phyloP scores from a whole-genome alignment of 2,797 vertebrate species.

The Bradypodion pumilum region DNA sequence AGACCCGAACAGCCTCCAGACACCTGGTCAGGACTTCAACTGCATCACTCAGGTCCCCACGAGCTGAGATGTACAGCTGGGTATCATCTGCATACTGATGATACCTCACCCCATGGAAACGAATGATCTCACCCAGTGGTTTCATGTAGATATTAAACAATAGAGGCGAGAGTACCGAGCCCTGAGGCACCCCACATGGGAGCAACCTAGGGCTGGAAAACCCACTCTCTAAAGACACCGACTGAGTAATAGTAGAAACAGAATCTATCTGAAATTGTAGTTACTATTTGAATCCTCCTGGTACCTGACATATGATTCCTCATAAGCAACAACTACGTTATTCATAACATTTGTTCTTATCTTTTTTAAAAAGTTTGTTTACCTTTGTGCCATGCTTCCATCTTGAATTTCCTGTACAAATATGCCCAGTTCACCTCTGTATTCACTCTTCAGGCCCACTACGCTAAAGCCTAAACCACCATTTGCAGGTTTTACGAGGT shows the following conservation, averaged over 20 bases:
- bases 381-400: conserved; percentile 93
- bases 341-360: not conserved
- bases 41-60: no score
- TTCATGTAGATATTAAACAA: no score
- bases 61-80: no score
- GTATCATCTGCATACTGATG: no score
- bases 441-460: conserved; percentile 93
- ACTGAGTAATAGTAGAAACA: not conserved
- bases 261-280: not conserved
- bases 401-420: conserved; percentile 97
- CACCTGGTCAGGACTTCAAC: no score
- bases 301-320: not conserved
- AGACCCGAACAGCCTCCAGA: no score
- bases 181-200: no score
- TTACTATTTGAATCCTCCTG: not conserved
- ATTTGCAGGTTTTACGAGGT: conserved; percentile 87
- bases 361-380: conserved; percentile 34
- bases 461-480: conserved; percentile 97
- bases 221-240: no score
- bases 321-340: not conserved
- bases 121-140: no score
- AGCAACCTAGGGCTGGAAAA: no score
- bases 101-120: no score
- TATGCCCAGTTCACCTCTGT: conserved; percentile 94
- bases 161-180: no score